phyloP scores from a whole-genome alignment of 2,797 vertebrate species.

The Melanotaenia trifasciata region DNA sequence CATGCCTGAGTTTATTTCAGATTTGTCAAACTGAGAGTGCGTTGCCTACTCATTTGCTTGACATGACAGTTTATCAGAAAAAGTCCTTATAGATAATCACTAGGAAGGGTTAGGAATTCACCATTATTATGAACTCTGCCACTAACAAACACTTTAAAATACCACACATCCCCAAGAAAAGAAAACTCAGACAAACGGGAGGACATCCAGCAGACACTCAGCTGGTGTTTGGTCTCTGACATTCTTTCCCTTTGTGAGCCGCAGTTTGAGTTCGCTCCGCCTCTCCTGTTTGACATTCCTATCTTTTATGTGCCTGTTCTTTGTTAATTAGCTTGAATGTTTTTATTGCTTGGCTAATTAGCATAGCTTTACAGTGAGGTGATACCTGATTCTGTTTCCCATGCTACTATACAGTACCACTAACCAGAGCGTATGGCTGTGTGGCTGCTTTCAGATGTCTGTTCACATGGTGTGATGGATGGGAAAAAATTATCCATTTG shows the following conservation, averaged over 20 bases:
- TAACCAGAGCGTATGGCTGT: conserved; percentile 10
- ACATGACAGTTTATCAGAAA: conserved; percentile 1
- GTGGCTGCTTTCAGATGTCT: conserved; percentile 37
- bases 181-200: conserved; percentile 19
- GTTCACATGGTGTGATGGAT: conserved; percentile 57
- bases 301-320: conserved; percentile 56
- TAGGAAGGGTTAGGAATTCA: background rate
- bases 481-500: conserved; percentile 50
- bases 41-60: background rate
- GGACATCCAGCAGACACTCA: conserved; percentile 39
- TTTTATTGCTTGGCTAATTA: conserved; percentile 74
- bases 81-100: background rate
- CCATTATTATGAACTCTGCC: conserved; percentile 15
- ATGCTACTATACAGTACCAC: conserved; percentile 34
- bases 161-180: conserved; percentile 1
- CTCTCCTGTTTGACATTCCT: conserved; percentile 62
- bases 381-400: conserved; percentile 62
- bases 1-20: too few relatives aligned
- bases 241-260: conserved; percentile 65
- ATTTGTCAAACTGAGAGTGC: too few relatives aligned
- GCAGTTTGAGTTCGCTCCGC: conserved; percentile 21
- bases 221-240: conserved; percentile 52
- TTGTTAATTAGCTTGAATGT: conserved; percentile 70
- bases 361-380: conserved; percentile 65
- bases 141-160: conserved; percentile 25